These are phyloP conservation scores for Neolamprologus kungweensis DNA, from an alignment of 2,113 vertebrate species.

Conservation along the genomic window DNA sequence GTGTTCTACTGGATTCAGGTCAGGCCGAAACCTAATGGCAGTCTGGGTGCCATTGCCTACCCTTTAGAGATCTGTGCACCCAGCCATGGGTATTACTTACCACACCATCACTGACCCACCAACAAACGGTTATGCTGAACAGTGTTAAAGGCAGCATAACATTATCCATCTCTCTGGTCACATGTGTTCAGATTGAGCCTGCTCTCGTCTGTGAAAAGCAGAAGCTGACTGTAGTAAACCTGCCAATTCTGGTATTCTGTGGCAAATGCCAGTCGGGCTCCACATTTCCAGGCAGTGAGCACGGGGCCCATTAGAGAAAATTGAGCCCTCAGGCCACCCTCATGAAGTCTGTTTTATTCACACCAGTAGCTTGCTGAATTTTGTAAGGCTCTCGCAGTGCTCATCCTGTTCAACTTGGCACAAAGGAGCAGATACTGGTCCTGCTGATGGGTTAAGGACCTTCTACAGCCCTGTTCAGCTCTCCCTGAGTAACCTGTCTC, in stretches of 20 bases:
- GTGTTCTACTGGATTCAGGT: not conserved
- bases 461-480: not conserved
- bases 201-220: not conserved
- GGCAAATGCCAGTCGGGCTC: not conserved
- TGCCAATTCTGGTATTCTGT: not conserved
- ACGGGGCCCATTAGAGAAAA: not conserved
- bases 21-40: not conserved
- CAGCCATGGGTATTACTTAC: not conserved
- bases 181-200: not conserved
- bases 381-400: not conserved
- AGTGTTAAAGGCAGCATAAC: not conserved
- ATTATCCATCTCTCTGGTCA: not conserved
- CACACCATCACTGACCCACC: not conserved
- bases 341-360: not conserved
- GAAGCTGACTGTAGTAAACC: not conserved
- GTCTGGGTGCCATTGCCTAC: not conserved
- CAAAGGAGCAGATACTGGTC: not conserved
- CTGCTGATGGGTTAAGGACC: not conserved
- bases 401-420: not conserved
- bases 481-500: not conserved
- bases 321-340: not conserved
- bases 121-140: not conserved
- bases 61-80: not conserved
- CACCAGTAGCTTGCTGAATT: not conserved
- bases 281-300: not conserved